phyloP scores from a whole-genome alignment of 2,888 invertebrate genomes.

The Brachyopa scutellaris region DNA sequence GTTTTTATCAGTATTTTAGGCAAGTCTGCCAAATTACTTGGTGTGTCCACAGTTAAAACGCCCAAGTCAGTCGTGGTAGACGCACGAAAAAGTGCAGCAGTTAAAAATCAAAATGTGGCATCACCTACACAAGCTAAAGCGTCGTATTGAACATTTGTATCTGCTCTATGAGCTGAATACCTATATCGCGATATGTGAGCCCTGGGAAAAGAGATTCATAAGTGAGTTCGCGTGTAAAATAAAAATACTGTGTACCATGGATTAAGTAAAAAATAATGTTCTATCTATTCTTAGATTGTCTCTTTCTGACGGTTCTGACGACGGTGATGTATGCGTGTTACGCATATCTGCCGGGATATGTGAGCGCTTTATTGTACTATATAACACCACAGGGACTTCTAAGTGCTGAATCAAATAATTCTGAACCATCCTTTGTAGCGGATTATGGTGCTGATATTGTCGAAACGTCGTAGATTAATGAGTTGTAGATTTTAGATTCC shows the following conservation, averaged over 20 bases:
- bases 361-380: conserved; percentile 15
- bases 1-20: neutral
- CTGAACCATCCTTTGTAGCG: neutral
- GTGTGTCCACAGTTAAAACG: neutral
- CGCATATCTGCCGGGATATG: conserved; percentile 33
- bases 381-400: conserved; percentile 3
- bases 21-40: neutral
- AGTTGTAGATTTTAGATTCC: neutral
- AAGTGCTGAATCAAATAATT: neutral
- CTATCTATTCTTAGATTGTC: conserved; percentile 29
- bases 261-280: neutral
- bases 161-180: conserved; percentile 48
- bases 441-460: neutral
- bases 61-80: neutral
- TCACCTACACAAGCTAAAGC: conserved; percentile 7
- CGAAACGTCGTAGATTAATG: neutral
- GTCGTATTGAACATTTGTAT: conserved; percentile 16
- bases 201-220: conserved; percentile 42
- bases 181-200: conserved; percentile 30
- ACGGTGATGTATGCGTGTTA: conserved; percentile 18
- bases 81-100: neutral
- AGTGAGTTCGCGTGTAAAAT: conserved; percentile 12
- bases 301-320: conserved; percentile 8
- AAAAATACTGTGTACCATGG: neutral
- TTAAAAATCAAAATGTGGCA: neutral